These are phyloP conservation scores for Pseudotriccus pelzelni DNA, from an alignment of 2,797 vertebrate species.

Conservation along the genomic window DNA sequence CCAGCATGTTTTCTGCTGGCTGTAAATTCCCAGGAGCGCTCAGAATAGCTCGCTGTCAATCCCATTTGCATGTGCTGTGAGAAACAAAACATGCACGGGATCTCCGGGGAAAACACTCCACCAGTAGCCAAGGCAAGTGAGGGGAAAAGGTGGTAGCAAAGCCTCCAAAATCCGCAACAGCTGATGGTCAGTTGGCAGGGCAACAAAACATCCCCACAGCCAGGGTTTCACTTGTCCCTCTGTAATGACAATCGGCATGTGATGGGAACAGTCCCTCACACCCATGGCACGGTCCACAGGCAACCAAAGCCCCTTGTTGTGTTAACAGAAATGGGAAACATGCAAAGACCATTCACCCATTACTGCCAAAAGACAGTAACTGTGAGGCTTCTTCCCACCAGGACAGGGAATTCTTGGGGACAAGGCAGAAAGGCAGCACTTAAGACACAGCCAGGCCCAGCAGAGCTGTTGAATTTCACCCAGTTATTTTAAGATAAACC, in stretches of 20 bases:
- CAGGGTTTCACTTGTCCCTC: not conserved
- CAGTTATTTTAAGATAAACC: not conserved
- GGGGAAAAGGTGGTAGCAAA: not conserved
- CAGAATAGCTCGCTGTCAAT: not conserved
- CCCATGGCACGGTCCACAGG: fast-evolving
- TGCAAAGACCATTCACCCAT: not conserved
- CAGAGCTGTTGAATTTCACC: not conserved
- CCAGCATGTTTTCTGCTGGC: not conserved
- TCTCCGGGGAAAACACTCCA: not conserved
- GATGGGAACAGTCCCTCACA: not conserved
- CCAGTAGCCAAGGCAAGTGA: not conserved
- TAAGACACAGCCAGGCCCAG: not conserved
- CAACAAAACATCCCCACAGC: not conserved
- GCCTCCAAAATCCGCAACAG: not conserved
- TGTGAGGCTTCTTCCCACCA: fast-evolving
- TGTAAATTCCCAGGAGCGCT: not conserved
- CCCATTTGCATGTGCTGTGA: not conserved
- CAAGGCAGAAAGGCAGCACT: not conserved
- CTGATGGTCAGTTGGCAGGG: not conserved
- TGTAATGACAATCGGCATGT: fast-evolving
- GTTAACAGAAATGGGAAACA: not conserved
- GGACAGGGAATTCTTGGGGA: not conserved
- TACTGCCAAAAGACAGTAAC: not conserved
- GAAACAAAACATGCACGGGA: not conserved
- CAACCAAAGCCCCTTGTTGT: not conserved